phyloP scores from a whole-genome alignment of 2,113 vertebrate genomes.

The Galbula dea region DNA sequence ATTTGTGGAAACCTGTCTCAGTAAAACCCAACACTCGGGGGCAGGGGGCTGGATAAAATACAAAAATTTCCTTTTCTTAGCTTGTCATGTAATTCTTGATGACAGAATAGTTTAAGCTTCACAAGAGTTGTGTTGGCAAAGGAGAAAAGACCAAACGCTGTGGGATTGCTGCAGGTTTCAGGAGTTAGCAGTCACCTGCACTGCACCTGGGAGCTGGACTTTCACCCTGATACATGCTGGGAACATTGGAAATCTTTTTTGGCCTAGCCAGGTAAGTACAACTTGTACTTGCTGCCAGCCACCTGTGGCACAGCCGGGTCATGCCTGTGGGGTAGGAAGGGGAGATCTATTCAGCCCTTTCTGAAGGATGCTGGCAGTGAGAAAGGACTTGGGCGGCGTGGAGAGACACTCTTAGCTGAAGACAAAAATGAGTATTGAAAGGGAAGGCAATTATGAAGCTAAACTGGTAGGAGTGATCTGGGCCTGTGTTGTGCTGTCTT shows the following conservation, averaged over 20 bases:
- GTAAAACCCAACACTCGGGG: neutral
- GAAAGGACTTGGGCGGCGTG: neutral
- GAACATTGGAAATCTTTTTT: neutral
- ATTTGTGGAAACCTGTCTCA: neutral
- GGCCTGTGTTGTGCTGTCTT: neutral
- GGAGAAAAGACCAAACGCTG: neutral
- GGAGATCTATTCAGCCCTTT: neutral
- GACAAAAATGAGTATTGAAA: conserved; percentile 35
- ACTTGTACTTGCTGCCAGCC: neutral
- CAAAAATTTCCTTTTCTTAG: neutral
- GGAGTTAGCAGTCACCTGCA: neutral
- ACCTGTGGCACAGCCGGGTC: neutral
- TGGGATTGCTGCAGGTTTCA: neutral
- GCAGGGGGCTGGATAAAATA: neutral
- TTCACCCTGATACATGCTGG: neutral
- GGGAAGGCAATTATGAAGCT: conserved; percentile 12
- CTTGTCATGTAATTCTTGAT: neutral
- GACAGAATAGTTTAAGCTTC: neutral
- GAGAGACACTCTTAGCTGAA: neutral
- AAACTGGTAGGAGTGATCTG: neutral
- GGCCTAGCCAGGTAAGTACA: neutral
- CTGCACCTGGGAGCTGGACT: neutral
- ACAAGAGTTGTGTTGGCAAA: neutral
- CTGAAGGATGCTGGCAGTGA: neutral
- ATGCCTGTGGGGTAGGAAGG: rapidly evolving